These are phyloP conservation scores for Ephestia elutella DNA, from an alignment of 1,140 invertebrate species.

Conservation along the genomic window DNA sequence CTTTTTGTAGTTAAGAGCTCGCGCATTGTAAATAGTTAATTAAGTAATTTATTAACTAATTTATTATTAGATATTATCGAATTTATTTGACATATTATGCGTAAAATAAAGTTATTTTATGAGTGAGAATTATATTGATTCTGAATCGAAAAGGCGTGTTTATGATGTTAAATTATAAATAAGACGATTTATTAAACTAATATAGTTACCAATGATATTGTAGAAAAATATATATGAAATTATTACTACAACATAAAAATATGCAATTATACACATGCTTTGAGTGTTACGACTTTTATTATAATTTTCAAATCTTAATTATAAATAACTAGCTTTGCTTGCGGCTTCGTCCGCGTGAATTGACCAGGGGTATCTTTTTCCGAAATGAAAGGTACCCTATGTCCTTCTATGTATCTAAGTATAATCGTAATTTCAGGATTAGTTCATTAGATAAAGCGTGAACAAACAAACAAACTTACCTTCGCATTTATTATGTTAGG, in stretches of 20 bases:
- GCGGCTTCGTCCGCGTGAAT: no score
- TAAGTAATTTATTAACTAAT: slow-evolving; percentile 32
- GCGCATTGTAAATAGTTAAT: slow-evolving; percentile 55
- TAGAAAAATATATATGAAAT: slow-evolving; percentile 13
- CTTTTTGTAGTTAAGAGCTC: slow-evolving; percentile 20
- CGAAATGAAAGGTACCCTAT: no score
- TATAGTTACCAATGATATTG: slow-evolving; percentile 49
- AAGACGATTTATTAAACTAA: slow-evolving; percentile 7
- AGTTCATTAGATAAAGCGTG: no score
- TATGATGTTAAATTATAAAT: neutral
- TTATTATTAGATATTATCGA: slow-evolving; percentile 17
- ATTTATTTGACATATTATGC: slow-evolving; percentile 1
- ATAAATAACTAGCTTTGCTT: no score
- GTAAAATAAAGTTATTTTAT: neutral
- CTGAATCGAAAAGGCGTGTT: neutral
- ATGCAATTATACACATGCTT: slow-evolving; percentile 23
- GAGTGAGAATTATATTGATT: neutral
- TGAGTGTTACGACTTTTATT: slow-evolving; percentile 21
- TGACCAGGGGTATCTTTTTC: no score
- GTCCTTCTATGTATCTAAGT: no score
- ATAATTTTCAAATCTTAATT: no score
- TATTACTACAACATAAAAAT: slow-evolving; percentile 14
- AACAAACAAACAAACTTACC: no score
- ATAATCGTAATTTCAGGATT: no score
- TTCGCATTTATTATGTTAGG: no score